Evolutionary conservation across 2,797 vertebrate genomes (phyloP).

Genomic region (Iguana delicatissima): DNA sequence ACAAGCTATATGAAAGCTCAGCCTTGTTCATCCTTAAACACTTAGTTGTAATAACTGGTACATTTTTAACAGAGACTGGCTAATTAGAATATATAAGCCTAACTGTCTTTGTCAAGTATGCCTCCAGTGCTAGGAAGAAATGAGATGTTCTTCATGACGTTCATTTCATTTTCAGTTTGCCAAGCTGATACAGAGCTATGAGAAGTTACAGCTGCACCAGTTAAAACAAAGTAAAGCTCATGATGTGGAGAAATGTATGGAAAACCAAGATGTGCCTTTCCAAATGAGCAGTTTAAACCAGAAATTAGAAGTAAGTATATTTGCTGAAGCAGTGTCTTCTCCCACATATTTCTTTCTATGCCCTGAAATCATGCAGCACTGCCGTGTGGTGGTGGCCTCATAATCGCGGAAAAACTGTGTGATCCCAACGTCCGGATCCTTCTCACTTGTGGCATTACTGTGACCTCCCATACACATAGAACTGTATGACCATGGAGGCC

Average conservation of each 20-base stretch:
- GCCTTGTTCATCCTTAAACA: conserved; percentile 55
- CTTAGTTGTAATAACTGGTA: conserved; percentile 60
- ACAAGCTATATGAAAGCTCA: conserved; percentile 51
- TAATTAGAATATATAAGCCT: conserved; percentile 59
- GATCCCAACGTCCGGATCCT: background rate
- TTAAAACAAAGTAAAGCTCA: conserved; percentile 68
- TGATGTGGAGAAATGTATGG: conserved; percentile 48
- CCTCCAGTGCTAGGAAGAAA: conserved; percentile 40
- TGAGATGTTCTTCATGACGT: conserved; percentile 31
- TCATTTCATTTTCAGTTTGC: conserved; percentile 76
- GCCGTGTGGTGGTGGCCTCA: too few species aligned
- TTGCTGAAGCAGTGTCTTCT: background rate
- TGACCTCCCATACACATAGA: too few species aligned
- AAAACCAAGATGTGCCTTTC: conserved; percentile 59
- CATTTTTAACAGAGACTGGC: conserved; percentile 15
- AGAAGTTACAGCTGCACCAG: conserved; percentile 78
- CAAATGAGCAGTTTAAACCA: conserved; percentile 66
- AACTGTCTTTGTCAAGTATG: conserved; percentile 46
- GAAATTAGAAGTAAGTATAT: conserved; percentile 79
- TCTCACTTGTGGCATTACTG: background rate
- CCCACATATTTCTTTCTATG: background rate
- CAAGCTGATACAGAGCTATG: conserved; percentile 78
- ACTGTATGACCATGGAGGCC: background rate
- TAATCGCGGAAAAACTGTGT: too few species aligned
- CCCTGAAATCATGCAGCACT: background rate